Conservation (phyloP, 2,888 invertebrate genomes). For the Troides oblongomaculatus region DNA sequence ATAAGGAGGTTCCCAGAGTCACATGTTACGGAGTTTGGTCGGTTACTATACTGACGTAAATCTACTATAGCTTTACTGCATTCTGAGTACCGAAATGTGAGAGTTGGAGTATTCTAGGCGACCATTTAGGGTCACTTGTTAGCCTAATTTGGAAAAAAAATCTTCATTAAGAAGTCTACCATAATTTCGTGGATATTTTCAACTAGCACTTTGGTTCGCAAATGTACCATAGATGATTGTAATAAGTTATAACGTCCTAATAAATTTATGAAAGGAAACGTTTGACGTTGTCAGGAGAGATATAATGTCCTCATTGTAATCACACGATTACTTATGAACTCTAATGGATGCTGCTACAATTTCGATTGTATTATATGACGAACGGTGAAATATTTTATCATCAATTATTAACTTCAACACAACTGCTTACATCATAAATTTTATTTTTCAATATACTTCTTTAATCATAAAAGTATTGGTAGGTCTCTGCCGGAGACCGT, state of each 20-base stretch:
- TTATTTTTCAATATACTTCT: too few relatives aligned
- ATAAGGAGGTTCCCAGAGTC: too few relatives aligned
- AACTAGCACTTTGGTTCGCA: constrained; percentile 7
- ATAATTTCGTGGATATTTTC: not conserved
- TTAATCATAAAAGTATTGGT: too few relatives aligned
- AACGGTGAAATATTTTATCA: not conserved
- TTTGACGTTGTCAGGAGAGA: constrained; percentile 18
- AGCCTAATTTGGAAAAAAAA: not conserved
- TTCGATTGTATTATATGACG: not conserved
- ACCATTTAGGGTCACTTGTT: too few relatives aligned
- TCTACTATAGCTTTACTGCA: too few relatives aligned
- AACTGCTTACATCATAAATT: not conserved
- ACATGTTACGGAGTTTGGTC: too few relatives aligned
- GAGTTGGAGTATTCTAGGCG: too few relatives aligned
- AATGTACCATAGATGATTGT: constrained; percentile 24
- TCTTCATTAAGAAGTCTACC: not conserved
- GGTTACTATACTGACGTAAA: too few relatives aligned
- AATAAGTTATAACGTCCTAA: constrained; percentile 27
- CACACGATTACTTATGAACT: constrained; percentile 16
- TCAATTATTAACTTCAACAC: not conserved
- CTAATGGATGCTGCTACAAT: constrained; percentile 1
- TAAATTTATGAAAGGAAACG: constrained; percentile 30
- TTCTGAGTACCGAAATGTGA: too few relatives aligned
- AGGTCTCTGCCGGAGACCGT: too few relatives aligned
- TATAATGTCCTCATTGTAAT: constrained; percentile 27